Conservation (phyloP, 2,797 vertebrate genomes). For the Philypnodon macrostomus region DNA sequence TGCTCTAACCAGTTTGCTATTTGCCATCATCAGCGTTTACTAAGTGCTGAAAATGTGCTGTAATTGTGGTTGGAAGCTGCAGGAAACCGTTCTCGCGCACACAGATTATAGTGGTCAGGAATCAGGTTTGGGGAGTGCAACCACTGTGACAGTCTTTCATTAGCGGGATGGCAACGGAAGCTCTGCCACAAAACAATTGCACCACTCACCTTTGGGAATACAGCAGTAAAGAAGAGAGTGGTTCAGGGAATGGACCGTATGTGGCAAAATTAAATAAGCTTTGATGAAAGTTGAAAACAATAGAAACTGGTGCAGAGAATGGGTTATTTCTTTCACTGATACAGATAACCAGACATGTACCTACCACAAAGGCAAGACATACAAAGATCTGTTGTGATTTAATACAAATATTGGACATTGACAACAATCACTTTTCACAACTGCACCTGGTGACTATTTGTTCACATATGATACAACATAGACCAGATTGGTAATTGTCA, state of each 20-base stretch:
- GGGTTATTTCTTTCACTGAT: no score
- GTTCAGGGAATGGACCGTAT: no score
- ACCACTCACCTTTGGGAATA: constrained; percentile 34
- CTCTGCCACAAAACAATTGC: constrained; percentile 53
- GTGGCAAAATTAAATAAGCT: no score
- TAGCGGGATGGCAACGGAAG: constrained; percentile 43
- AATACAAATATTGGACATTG: no score
- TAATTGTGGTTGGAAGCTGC: constrained; percentile 27
- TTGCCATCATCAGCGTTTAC: constrained; percentile 35
- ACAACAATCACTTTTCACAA: no score
- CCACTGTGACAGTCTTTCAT: constrained; percentile 59
- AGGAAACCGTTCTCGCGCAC: constrained; percentile 47
- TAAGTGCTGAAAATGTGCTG: constrained; percentile 27
- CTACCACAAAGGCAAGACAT: no score
- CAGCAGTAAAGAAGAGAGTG: no score
- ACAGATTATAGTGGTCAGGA: constrained; percentile 54
- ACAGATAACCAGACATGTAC: no score
- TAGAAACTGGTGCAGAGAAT: background rate
- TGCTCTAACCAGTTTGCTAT: constrained; percentile 36
- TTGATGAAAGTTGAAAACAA: constrained; percentile 4
- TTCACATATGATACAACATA: no score
- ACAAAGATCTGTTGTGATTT: no score
- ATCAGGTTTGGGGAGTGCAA: constrained; percentile 42
- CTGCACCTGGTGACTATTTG: no score
- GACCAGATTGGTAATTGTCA: no score